Evolutionary conservation across 2,888 invertebrate genomes (phyloP).

Genomic region (Malthinus flaveolus): DNA sequence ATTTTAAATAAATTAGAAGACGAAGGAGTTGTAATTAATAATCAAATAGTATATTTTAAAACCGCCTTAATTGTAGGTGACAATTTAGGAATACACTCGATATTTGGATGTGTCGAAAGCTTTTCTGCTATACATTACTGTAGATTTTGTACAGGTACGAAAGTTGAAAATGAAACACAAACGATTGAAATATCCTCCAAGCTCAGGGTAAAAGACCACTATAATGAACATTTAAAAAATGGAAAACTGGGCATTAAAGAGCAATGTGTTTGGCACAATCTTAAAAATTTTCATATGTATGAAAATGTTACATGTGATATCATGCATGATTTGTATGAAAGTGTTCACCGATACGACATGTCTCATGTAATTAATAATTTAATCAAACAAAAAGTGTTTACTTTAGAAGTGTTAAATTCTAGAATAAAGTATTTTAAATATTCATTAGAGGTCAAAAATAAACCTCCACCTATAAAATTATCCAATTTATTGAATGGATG

Average conservation of each 20-base stretch:
- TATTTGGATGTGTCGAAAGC: constrained; percentile 28
- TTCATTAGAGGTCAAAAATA: constrained; percentile 30
- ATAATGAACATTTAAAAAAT: constrained; percentile 19
- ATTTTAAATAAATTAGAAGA: neutral
- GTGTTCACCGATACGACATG: constrained; percentile 40
- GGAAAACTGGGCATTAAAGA: constrained; percentile 32
- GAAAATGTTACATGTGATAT: constrained; percentile 41
- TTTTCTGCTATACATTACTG: too few relatives aligned
- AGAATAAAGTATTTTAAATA: constrained; percentile 34
- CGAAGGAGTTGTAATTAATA: constrained; percentile 29
- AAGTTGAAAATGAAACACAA: constrained; percentile 17
- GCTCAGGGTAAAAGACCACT: constrained; percentile 9
- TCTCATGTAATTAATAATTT: constrained; percentile 35
- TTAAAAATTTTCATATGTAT: constrained; percentile 39
- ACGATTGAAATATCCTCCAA: constrained; percentile 20
- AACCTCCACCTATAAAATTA: constrained; percentile 31
- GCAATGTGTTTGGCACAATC: constrained; percentile 37
- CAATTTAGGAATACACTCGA: constrained; percentile 23
- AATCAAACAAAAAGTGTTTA: constrained; percentile 24
- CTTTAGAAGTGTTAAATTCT: constrained; percentile 30
- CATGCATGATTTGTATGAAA: constrained; percentile 44
- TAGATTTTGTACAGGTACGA: constrained; percentile 28
- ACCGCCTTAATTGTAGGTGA: constrained; percentile 23
- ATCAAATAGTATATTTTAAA: constrained; percentile 19
- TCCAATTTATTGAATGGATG: constrained; percentile 31